Base-by-base conservation (phyloP, 2,113 vertebrate genomes). In the Semicossyphus pulcher region DNA sequence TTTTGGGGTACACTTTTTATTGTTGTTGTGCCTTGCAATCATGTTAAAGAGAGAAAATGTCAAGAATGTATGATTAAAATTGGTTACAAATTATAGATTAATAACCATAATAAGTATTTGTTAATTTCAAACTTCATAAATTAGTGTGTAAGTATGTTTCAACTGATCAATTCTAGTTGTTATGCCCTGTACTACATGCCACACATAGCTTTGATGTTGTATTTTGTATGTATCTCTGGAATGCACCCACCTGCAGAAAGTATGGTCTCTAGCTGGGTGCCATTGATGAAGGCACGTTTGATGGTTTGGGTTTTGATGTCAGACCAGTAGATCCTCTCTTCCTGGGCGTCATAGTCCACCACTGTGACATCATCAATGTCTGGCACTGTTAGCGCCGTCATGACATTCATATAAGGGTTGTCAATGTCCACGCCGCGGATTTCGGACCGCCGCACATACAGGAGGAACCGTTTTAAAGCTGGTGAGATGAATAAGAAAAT, bases 281-380 rank as follows among this genome's bases (percentile, higher is more conserved):
- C 98, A 6, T 99, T 99, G 88, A 99, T 96, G 81, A 99, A 99
- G 54, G 96, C 96, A 9, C 98, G 93, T 78, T 98, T 99, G 81
- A 99, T 97, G 48, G 97, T 97, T 82, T 99, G 98, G 8, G 96
- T 97, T 87, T 99, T 99, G 84, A 99, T 93, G 67, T 99, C 98
- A 8, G 97, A 96, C 98, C 98, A 99, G 83, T 99, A 99, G 53
- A 99, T 93, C 62, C 97, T 94, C 59, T 99, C 97, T 68, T 99
- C 97, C 54, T 88, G 81, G 1, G 96, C 94, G 72, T 99, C 97
- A 1, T 97, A 99, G 88, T 99, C 98, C 86, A 99, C 95, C 31
- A 97, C 95, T 0, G 97, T 97, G 47, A 99, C 98, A 71, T 99
- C 96, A 76, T 99, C 97, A n/a, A 98, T 98, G 86, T 99, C 97